phyloP scores from a whole-genome alignment of 2,888 invertebrate species.

The Germaria angustata region DNA sequence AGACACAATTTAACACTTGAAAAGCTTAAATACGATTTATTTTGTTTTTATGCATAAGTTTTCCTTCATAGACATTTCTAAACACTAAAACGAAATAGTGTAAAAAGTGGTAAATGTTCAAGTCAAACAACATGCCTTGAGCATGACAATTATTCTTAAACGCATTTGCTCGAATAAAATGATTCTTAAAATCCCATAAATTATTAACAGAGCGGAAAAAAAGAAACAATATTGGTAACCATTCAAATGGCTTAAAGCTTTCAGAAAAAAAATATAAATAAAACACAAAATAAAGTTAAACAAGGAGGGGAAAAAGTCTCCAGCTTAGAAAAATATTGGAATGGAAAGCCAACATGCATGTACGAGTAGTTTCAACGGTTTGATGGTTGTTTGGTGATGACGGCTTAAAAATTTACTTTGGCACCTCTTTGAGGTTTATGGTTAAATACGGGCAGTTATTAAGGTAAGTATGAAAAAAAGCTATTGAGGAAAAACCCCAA shows the following conservation, averaged over 20 bases:
- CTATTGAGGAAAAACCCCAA: not conserved
- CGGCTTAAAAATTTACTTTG: conserved; percentile 50
- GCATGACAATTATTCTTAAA: conserved; percentile 67
- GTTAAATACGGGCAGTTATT: conserved; percentile 35
- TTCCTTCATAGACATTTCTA: conserved; percentile 23
- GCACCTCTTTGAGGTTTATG: conserved; percentile 56
- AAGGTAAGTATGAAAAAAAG: not conserved
- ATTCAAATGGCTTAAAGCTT: conserved; percentile 53
- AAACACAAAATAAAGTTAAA: not conserved
- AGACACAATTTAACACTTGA: conserved; percentile 67
- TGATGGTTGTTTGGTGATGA: conserved; percentile 43
- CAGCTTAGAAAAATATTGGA: conserved; percentile 32
- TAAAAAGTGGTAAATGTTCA: conserved; percentile 56
- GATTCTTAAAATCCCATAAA: conserved; percentile 67
- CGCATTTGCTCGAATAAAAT: conserved; percentile 67
- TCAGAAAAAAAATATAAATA: not conserved
- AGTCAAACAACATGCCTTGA: conserved; percentile 64
- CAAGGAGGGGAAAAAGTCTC: conserved; percentile 8
- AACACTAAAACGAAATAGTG: conserved; percentile 7
- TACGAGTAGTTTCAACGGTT: not conserved
- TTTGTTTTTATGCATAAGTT: conserved; percentile 35
- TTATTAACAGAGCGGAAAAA: conserved; percentile 45
- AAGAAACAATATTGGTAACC: conserved; percentile 22
- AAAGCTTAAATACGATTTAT: conserved; percentile 55
- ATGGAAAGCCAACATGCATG: conserved; percentile 29